phyloP scores from a whole-genome alignment of 2,888 invertebrate species.

The Mimas tiliae region DNA sequence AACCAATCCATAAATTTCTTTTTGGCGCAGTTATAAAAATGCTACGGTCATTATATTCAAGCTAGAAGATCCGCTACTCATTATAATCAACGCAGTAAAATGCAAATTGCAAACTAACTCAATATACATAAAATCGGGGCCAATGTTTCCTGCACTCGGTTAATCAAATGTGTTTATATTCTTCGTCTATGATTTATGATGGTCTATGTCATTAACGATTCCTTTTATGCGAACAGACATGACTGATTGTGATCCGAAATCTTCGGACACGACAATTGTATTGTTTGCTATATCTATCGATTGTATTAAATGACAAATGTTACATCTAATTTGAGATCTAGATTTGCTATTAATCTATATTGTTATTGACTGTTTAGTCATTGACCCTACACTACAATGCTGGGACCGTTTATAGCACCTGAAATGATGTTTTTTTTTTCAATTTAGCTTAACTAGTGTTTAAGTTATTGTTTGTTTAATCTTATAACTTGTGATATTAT shows the following conservation, averaged over 20 bases:
- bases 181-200: conserved; percentile 15
- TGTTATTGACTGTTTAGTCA: background rate
- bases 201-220: conserved; percentile 11
- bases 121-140: conserved; percentile 3
- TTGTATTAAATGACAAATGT: conserved; percentile 19
- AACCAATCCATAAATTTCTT: conserved; percentile 6
- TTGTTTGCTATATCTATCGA: conserved; percentile 18
- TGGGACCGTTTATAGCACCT: background rate
- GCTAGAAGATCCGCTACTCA: conserved; percentile 10
- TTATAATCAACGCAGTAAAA: conserved; percentile 19
- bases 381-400: background rate
- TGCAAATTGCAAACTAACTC: background rate
- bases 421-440: background rate
- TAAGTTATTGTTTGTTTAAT: background rate
- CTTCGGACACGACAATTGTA: conserved; percentile 37
- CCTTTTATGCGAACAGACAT: conserved; percentile 21
- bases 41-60: conserved; percentile 11
- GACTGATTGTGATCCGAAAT: conserved; percentile 40
- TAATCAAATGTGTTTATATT: conserved; percentile 20
- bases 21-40: conserved; percentile 1
- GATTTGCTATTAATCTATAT: background rate
- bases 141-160: conserved; percentile 15
- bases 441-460: background rate
- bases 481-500: background rate
- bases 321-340: conserved; percentile 3